phyloP scores from a whole-genome alignment of 2,797 vertebrate species.

The Parambassis ranga region DNA sequence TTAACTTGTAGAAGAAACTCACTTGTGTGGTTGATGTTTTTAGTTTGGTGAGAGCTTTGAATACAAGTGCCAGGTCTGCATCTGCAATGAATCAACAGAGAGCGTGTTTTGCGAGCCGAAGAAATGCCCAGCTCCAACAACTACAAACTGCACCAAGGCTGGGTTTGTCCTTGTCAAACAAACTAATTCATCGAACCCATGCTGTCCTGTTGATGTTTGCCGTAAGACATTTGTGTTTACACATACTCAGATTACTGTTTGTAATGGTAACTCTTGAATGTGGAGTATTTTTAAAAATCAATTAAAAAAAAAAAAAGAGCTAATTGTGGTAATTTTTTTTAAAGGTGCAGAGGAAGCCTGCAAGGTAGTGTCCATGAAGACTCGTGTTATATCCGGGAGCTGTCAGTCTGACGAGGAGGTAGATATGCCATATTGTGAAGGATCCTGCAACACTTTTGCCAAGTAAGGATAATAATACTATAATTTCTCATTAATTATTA shows the following conservation, averaged over 20 bases:
- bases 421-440: conserved; percentile 84
- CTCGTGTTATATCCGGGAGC: conserved; percentile 50
- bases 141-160: conserved; percentile 68
- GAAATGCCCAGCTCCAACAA: conserved; percentile 65
- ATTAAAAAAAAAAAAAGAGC: too few relatives aligned
- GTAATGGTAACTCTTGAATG: too few relatives aligned
- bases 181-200: conserved; percentile 77
- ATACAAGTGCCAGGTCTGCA: conserved; percentile 88
- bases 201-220: conserved; percentile 83
- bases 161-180: conserved; percentile 80
- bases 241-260: too few relatives aligned
- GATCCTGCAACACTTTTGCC: conserved; percentile 86
- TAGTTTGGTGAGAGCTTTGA: conserved; percentile 88
- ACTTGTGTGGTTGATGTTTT: conserved; percentile 26
- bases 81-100: conserved; percentile 83
- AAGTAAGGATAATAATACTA: conserved; percentile 73
- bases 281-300: too few relatives aligned
- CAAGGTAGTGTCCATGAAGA: conserved; percentile 47
- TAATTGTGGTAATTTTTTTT: too few relatives aligned
- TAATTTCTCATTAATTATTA: not conserved
- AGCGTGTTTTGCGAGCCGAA: conserved; percentile 82
- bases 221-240: conserved; percentile 87
- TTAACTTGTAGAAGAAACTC: not conserved
- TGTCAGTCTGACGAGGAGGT: conserved; percentile 78
- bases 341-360: conserved; percentile 80